Conservation (phyloP, 2,888 invertebrate genomes). For the Tenthredo notha region DNA sequence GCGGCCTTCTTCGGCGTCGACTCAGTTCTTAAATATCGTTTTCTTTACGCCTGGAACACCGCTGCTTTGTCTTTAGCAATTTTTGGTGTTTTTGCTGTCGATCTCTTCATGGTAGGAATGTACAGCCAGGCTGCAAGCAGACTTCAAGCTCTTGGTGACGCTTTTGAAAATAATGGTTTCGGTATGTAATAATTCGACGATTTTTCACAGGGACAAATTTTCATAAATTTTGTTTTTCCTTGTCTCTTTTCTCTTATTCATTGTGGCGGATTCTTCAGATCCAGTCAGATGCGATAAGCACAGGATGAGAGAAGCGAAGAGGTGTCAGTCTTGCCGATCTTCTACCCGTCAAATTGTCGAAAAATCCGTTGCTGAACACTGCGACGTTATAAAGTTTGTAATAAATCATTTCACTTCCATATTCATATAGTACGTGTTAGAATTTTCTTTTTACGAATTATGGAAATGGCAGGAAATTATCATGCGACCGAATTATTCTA, state of each 20-base stretch:
- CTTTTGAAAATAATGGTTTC: neutral
- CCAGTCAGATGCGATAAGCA: neutral
- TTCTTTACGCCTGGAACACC: slow-evolving; percentile 32
- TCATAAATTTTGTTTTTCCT: neutral
- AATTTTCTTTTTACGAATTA: neutral
- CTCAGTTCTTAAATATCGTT: neutral
- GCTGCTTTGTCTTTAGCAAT: slow-evolving; percentile 16
- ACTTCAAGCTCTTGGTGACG: slow-evolving; percentile 18
- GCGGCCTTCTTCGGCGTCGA: slow-evolving; percentile 18
- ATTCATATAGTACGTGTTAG: too few relatives aligned
- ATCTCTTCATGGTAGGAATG: slow-evolving; percentile 23
- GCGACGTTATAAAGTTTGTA: slow-evolving; percentile 16
- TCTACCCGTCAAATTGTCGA: neutral
- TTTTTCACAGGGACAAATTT: neutral
- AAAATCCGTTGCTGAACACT: slow-evolving; percentile 31
- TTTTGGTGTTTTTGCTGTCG: neutral
- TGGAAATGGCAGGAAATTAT: neutral
- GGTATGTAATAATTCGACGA: neutral
- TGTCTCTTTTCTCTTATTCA: neutral
- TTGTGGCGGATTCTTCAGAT: neutral
- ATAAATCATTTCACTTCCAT: neutral
- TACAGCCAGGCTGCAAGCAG: slow-evolving; percentile 39
- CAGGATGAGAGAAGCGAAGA: neutral
- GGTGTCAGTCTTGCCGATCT: neutral
- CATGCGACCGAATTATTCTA: neutral